Evolutionary conservation across 1,140 invertebrate species (phyloP), one percentile per base, ranked within the genome.

Genomic region (Macrobrachium rosenbergii): DNA sequence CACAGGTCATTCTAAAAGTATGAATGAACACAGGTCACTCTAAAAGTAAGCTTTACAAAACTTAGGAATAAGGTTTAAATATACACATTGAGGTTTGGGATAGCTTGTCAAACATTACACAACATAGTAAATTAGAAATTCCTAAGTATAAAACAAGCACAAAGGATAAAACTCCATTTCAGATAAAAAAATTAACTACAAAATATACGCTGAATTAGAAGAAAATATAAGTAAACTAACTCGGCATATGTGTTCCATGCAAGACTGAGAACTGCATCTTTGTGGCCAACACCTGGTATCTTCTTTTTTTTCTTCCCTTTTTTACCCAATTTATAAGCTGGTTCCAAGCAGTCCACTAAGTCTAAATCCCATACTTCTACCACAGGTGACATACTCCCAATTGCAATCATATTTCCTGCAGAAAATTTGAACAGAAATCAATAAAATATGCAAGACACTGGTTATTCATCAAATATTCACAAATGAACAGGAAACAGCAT

Each of bases 341-440:
- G 97, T 91, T 98, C 97, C 28, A 99, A 92, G 88, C 95, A 95
- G 91, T 99, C 96, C 79, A 98, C 94, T 79, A 99, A 94, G 93
- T 99, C 98, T 58, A 99, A 92, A 92, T 99, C 97, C 98, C 98
- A 99, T 16, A 99, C 94, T 88, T 97, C 95, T 85, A 99, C 98
- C 69, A 97, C 94, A 2, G 97, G 95, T 88, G 95, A 95, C 96
- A 99, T 98, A 63, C 95, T 95, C 19, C 97, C 98, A 90, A 99
- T 94, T 7, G 98, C 98, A 90, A 97, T 95, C 89, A 98, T 94
- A 92, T 98, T 99, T 23, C 95, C 97, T 93, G 87, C 23, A n/a
- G 52, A 37, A 58, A 23, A 83, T 10, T 52, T 52, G 52, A 52
- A 52, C 12, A 52, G 12, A 52, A 10, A 52, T 52, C 52, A 52